Base-by-base conservation (phyloP, 2,888 invertebrate genomes). In the Luperina nickerlii region DNA sequence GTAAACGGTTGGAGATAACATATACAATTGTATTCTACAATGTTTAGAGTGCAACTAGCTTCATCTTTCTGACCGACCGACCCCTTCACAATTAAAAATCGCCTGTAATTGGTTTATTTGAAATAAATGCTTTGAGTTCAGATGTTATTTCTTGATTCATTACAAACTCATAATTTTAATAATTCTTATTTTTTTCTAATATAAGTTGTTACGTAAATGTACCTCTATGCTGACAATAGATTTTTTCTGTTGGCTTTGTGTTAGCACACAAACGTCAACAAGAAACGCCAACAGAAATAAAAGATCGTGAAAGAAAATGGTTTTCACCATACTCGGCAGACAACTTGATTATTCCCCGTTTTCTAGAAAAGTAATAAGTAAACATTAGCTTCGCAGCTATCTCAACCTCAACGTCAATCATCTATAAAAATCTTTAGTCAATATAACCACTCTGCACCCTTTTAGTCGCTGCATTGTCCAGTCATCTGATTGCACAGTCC, bases 401-500 rank as follows among this genome's bases (percentile, higher is more conserved):
- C 27, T 48, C 24, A 69, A 54, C 5, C 27, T 48, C 24, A 69
- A 54, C 15, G 20, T 60, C n/a, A 75, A 15, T 48, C 20, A 62
- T 60, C 13, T 18, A 11, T 20, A 48, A 51, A 83, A 9, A 74
- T 32, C 0, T 51, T 63, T n/a, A 18, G 60, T 42, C 11, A 20
- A 8, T 69, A 76, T 15, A 79, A 57, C 76, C 8, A 78, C 90
- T 94, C 92, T 57, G 90, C 32, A 48, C 5, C 54, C 77, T 90
- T 90, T 82, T 73, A 87, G 82, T 87, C 88, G 81, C 77, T 82
- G 88, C 90, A 92, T 93, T 94, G 94, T 94, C 94, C 94, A 93
- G 92, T 92, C 94, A 94, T 94, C 95, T 91, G 94, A 95, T 95
- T 94, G 93, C 92, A 91, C 91, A 90, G 92, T 92, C 90, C 93